phyloP scores from a whole-genome alignment of 2,888 invertebrate genomes.

The Dioctria linearis region DNA sequence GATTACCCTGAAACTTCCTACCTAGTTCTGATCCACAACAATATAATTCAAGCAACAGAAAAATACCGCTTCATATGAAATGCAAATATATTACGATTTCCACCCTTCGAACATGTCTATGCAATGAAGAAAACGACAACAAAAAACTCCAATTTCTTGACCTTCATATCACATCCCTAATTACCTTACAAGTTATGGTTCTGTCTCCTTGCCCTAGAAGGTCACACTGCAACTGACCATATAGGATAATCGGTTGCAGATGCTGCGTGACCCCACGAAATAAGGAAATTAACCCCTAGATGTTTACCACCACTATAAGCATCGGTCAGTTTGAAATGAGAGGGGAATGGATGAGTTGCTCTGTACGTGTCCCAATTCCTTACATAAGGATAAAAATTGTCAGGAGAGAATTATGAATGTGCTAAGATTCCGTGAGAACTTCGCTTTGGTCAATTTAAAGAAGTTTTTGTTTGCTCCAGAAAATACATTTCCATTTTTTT shows the following conservation, averaged over 20 bases:
- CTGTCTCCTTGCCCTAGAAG: constrained; percentile 10
- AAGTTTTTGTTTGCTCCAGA: too few relatives aligned
- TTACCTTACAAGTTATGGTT: constrained; percentile 37
- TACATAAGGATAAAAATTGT: constrained; percentile 14
- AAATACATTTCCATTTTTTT: too few relatives aligned
- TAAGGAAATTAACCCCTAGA: constrained; percentile 41
- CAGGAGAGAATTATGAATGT: background rate
- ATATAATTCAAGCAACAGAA: too few relatives aligned
- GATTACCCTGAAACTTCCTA: too few relatives aligned
- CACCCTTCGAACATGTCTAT: too few relatives aligned
- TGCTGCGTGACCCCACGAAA: constrained; percentile 41
- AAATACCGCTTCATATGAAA: too few relatives aligned
- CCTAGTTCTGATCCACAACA: too few relatives aligned
- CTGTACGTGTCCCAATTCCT: constrained; percentile 9
- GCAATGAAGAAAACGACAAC: background rate
- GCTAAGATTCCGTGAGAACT: constrained; percentile 20
- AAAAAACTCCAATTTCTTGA: constrained; percentile 12
- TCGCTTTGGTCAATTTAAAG: too few relatives aligned
- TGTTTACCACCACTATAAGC: background rate
- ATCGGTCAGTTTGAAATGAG: background rate
- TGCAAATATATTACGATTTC: too few relatives aligned
- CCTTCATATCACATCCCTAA: constrained; percentile 19
- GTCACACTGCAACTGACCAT: constrained; percentile 28
- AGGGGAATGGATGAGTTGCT: too few relatives aligned
- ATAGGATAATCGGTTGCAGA: background rate